A percentile compares a stretch with the other conserved stretches of the same genome.
Evolutionary conservation across 2,888 invertebrate genomes (phyloP).

Genomic region (Drosophila borealis): DNA sequence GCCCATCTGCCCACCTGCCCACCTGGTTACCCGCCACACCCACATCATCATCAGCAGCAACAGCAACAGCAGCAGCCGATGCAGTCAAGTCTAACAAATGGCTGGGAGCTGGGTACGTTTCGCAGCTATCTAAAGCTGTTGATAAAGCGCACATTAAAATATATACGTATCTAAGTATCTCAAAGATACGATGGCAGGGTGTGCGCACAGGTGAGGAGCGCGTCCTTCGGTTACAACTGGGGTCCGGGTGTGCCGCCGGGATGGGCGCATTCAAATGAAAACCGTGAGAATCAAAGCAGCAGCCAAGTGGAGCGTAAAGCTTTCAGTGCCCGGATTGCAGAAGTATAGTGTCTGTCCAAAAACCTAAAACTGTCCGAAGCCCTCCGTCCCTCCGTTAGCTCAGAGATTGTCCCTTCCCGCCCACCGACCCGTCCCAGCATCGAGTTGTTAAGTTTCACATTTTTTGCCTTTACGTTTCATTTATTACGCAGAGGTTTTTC

Average conservation of each 20-base stretch:
- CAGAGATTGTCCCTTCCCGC: constrained; percentile 55
- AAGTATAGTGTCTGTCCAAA: constrained; percentile 41
- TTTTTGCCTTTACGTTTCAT: constrained; percentile 69
- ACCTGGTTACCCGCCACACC: constrained; percentile 27
- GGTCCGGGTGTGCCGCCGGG: constrained; percentile 7
- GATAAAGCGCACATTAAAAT: constrained; percentile 78
- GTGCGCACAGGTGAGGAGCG: constrained; percentile 48
- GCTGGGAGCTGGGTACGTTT: constrained; percentile 35
- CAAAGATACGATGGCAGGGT: constrained; percentile 50
- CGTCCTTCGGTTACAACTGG: constrained; percentile 32
- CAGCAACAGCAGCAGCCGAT: constrained; percentile 15
- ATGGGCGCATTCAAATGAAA: constrained; percentile 74
- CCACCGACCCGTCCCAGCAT: background rate
- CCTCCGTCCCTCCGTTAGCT: constrained; percentile 12
- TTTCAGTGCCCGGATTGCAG: constrained; percentile 66
- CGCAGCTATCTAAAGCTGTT: constrained; percentile 70
- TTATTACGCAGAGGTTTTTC: constrained; percentile 66
- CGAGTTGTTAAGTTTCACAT: constrained; percentile 60
- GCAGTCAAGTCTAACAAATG: constrained; percentile 64
- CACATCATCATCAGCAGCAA: constrained; percentile 35
- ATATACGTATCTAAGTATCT: constrained; percentile 74
- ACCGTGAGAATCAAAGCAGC: constrained; percentile 77
- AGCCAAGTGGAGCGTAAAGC: constrained; percentile 75
- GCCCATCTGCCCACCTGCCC: constrained; percentile 18
- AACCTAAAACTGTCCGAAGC: constrained; percentile 51